phyloP scores from a whole-genome alignment of 2,113 vertebrate genomes.

The Hydrochoerus hydrochaeris region DNA sequence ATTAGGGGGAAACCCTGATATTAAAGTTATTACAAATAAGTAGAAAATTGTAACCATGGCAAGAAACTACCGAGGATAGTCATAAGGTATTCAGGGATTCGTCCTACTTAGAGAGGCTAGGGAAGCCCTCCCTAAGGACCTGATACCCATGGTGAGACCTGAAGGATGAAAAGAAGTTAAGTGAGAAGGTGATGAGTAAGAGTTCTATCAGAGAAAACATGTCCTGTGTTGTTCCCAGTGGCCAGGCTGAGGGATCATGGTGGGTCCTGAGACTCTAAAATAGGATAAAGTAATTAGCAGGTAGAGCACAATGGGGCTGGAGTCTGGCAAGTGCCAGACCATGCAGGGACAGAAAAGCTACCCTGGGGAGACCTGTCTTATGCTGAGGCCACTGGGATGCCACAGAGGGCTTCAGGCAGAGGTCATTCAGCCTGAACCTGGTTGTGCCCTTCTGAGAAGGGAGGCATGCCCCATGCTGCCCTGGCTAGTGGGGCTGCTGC shows the following conservation, averaged over 20 bases:
- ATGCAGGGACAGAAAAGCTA: constrained; percentile 26
- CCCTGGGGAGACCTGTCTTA: constrained; percentile 33
- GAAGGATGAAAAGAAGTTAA: constrained; percentile 5
- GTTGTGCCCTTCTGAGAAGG: constrained; percentile 68
- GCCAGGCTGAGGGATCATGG: not conserved
- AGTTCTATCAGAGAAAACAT: constrained; percentile 25
- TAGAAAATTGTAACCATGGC: constrained; percentile 54
- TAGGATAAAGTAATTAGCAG: constrained; percentile 26
- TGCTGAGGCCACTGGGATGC: constrained; percentile 39
- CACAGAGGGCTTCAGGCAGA: constrained; percentile 42
- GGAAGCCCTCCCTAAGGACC: constrained; percentile 6
- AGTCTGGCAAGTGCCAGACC: constrained; percentile 34
- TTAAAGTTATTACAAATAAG: constrained; percentile 25
- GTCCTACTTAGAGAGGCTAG: constrained; percentile 17
- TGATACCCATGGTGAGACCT: not conserved
- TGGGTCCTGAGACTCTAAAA: constrained; percentile 32
- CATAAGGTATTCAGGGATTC: not conserved
- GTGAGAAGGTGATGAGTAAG: not conserved
- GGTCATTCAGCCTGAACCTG: constrained; percentile 56
- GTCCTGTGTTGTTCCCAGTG: not conserved
- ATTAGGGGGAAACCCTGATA: constrained; percentile 17
- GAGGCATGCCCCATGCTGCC: constrained; percentile 56
- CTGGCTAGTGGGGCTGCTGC: constrained; percentile 48
- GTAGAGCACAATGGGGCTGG: not conserved
- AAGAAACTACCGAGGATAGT: constrained; percentile 58